Conservation (phyloP, 2,797 vertebrate genomes). For the Leptodactylus fallax region DNA sequence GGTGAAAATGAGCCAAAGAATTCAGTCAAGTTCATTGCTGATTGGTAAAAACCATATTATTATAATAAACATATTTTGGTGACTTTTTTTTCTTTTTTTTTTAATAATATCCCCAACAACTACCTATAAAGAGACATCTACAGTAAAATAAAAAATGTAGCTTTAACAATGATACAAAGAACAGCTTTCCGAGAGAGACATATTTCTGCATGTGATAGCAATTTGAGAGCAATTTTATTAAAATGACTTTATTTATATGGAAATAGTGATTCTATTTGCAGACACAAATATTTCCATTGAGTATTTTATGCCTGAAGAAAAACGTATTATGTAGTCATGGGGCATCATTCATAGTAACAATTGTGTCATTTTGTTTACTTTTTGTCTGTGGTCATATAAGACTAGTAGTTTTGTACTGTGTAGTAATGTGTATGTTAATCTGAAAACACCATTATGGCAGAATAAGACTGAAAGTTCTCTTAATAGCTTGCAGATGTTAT, state of each 20-base stretch:
- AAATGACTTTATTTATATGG: constrained; percentile 50
- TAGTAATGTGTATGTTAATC: constrained; percentile 30
- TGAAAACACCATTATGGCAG: constrained; percentile 30
- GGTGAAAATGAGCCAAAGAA: neutral
- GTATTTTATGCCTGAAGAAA: constrained; percentile 31
- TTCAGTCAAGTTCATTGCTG: neutral
- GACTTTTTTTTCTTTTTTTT: neutral
- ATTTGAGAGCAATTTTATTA: constrained; percentile 49
- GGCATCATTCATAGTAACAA: constrained; percentile 33
- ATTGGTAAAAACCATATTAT: neutral
- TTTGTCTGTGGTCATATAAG: constrained; percentile 41
- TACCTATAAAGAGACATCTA: neutral
- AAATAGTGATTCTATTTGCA: constrained; percentile 35
- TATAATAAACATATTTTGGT: too few relatives aligned
- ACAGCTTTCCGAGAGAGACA: neutral
- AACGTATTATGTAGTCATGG: constrained; percentile 27
- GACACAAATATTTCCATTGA: neutral
- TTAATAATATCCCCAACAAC: neutral
- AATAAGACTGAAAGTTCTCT: constrained; percentile 11
- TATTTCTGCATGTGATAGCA: constrained; percentile 46
- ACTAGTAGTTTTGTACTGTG: neutral
- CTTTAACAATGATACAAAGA: constrained; percentile 9
- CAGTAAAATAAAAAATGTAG: neutral
- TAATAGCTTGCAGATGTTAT: constrained; percentile 55
- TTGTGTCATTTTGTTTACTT: constrained; percentile 35